Evolutionary conservation across 2,888 invertebrate genomes (phyloP), one percentile per base, ranked within the genome.

Genomic region (Drosophila engyochracea): DNA sequence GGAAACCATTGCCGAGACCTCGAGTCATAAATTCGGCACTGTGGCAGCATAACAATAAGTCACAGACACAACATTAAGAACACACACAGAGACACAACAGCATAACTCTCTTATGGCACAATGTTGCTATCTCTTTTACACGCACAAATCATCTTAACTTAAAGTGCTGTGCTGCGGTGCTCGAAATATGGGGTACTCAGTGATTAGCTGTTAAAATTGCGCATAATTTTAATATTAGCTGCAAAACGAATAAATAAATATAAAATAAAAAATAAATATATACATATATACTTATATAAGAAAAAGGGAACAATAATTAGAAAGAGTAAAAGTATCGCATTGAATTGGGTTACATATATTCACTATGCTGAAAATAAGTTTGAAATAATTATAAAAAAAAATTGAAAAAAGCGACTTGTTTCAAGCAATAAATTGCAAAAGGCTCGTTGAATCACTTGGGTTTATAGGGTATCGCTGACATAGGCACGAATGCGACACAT

Each of bases 41-140:
- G 83, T 86, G 81, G 77, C 85, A 79, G 88, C 87, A 91, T 90
- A 91, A 89, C 91, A 90, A 89, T 91, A 90, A 89, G 86, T 88
- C 81, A 82, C 70, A 81, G 79, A 72, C 52, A 75, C 79, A 64
- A 35, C 31, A 59, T 60, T 33, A 49, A 6, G 44, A 19, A 54
- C 47, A 82, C 55, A 71, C 47, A 49, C 12, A 33, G 25, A 55
- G 44, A 22, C 22, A 25, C 25, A 37, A 28, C 39, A 68, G 51
- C 59, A 67, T 35, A 63, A 55, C 52, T 55, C 66, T 41, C 31
- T 44, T 58, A 58, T 58, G 39, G 10, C 25, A 58, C 10, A 44
- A 22, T 28, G 41, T 30, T 25, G 49, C n/a, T 22, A 28, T 59
- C 25, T 33, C 44, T 37, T 19, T 55, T 44, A 28, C 41, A 53